Percentiles rank a stretch among this genome's conserved stretches.
Conservation (phyloP, 2,113 vertebrate genomes). For the Phalacrocorax pelagicus region DNA sequence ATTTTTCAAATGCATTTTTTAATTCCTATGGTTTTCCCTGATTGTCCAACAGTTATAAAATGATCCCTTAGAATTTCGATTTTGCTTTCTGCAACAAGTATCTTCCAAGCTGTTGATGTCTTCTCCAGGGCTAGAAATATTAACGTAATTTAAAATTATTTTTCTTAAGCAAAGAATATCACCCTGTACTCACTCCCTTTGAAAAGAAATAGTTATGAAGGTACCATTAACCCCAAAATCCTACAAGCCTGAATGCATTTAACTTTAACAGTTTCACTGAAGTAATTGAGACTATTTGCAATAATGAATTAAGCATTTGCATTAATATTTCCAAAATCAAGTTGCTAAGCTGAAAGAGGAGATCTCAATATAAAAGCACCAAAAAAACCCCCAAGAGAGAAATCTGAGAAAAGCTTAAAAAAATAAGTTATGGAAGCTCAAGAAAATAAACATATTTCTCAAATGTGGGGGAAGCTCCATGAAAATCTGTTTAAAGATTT, state of each 20-base stretch:
- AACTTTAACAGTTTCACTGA: neutral
- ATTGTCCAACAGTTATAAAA: neutral
- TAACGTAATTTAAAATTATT: neutral
- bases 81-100: neutral
- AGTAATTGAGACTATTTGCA: neutral
- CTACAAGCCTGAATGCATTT: neutral
- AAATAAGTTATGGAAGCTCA: neutral
- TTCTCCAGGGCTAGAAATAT: neutral
- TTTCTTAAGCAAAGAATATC: neutral
- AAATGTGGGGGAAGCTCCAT: constrained; percentile 8
- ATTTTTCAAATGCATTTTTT: neutral
- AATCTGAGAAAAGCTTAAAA: neutral
- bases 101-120: neutral
- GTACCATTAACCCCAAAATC: neutral
- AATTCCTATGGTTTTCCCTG: neutral
- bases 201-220: neutral
- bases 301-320: neutral
- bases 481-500: constrained; percentile 47
- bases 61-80: neutral
- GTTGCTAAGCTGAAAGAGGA: neutral
- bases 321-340: neutral
- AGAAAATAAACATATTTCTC: constrained; percentile 28
- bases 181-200: neutral
- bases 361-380: neutral
- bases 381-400: neutral